phyloP scores from a whole-genome alignment of 2,888 invertebrate species.

The Cerastoderma edule region DNA sequence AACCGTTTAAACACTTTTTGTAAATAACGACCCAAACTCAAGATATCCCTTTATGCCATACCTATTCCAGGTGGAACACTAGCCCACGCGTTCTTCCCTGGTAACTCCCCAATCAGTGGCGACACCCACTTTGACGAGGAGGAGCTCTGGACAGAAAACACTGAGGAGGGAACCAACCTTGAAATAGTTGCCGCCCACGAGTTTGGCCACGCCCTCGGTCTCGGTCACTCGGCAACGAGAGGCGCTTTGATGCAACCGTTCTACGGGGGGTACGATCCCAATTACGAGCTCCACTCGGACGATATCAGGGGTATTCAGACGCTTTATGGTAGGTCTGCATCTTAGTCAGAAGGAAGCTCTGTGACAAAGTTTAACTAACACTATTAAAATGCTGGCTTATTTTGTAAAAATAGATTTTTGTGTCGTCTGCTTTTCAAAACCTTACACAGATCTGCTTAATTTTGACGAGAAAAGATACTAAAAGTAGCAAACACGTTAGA shows the following conservation, averaged over 20 bases:
- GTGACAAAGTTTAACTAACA: too few species aligned
- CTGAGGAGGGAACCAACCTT: constrained; percentile 74
- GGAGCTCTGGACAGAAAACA: constrained; percentile 80
- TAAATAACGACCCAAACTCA: too few species aligned
- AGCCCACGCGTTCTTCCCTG: constrained; percentile 83
- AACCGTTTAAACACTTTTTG: too few species aligned
- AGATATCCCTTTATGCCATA: too few species aligned
- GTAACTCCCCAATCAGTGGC: constrained; percentile 73
- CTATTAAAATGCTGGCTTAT: too few species aligned
- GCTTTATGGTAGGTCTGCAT: constrained; percentile 80
- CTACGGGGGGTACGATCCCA: constrained; percentile 79
- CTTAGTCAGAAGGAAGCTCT: too few species aligned
- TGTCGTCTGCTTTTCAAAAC: too few species aligned
- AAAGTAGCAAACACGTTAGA: too few species aligned
- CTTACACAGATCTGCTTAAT: too few species aligned
- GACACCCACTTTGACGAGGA: constrained; percentile 83
- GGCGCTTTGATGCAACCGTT: constrained; percentile 82
- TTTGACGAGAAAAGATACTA: too few species aligned
- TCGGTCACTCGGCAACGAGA: constrained; percentile 79
- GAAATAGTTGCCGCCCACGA: constrained; percentile 83
- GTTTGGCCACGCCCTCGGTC: constrained; percentile 82
- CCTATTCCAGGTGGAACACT: constrained; percentile 75
- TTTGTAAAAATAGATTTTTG: too few species aligned
- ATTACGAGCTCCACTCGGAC: constrained; percentile 78
- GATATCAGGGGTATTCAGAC: constrained; percentile 79